Conservation (phyloP, 2,888 invertebrate species). For the Drosophila percnosoma region DNA sequence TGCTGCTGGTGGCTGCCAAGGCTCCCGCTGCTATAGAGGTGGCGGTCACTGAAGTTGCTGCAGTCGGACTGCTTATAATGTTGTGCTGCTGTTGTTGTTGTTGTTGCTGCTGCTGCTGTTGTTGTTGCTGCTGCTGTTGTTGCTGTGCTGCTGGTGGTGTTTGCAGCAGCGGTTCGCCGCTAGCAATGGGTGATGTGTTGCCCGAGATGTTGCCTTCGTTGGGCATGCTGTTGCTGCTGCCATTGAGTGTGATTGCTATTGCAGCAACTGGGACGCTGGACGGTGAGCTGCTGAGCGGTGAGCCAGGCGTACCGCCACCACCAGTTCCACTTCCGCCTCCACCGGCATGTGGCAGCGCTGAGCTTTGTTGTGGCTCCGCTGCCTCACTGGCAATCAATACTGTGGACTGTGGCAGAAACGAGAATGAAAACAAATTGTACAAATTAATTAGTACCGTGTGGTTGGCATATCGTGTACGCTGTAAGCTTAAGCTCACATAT, state of each 20-base stretch:
- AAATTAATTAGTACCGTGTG: slow-evolving; percentile 39
- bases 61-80: slow-evolving; percentile 73
- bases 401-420: slow-evolving; percentile 77
- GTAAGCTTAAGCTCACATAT: slow-evolving; percentile 16
- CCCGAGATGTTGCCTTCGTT: slow-evolving; percentile 68
- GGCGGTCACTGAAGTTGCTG: slow-evolving; percentile 74
- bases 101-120: slow-evolving; percentile 3
- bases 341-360: slow-evolving; percentile 64
- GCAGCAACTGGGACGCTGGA: slow-evolving; percentile 69
- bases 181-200: slow-evolving; percentile 75
- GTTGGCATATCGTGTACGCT: slow-evolving; percentile 2
- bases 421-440: slow-evolving; percentile 42
- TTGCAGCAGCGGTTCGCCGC: slow-evolving; percentile 68
- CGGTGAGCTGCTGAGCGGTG: slow-evolving; percentile 72
- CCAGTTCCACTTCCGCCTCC: slow-evolving; percentile 45
- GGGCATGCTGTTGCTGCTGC: slow-evolving; percentile 51
- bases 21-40: slow-evolving; percentile 77
- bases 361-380: slow-evolving; percentile 80
- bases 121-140: slow-evolving; percentile 28
- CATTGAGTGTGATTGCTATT: slow-evolving; percentile 60
- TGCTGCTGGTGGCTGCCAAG: slow-evolving; percentile 80
- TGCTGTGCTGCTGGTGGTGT: slow-evolving; percentile 62
- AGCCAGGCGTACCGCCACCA: slow-evolving; percentile 63
- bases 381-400: slow-evolving; percentile 87
- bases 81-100: slow-evolving; percentile 58